phyloP scores from a whole-genome alignment of 2,113 vertebrate species.

The Thalassarche chlororhynchos region DNA sequence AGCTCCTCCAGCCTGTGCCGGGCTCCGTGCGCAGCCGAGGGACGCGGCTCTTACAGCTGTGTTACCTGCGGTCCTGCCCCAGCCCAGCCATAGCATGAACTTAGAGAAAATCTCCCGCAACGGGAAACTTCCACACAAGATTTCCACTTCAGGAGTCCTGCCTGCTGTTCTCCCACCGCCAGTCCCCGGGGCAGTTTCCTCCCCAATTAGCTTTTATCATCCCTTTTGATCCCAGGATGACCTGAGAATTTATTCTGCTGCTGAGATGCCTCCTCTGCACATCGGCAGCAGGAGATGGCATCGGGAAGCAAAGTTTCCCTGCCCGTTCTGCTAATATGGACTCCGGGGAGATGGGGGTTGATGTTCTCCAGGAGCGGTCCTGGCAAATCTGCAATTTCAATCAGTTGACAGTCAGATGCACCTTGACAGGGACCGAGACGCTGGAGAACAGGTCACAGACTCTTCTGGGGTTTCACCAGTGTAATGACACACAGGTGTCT shows the following conservation, averaged over 20 bases:
- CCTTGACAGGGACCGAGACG: fast-evolving
- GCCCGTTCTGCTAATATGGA: background rate
- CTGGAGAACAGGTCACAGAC: background rate
- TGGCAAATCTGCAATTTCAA: background rate
- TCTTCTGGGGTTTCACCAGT: background rate
- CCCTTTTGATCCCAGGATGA: background rate
- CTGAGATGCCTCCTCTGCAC: background rate
- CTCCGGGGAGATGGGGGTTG: background rate
- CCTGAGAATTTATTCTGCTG: background rate
- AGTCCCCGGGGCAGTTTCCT: background rate
- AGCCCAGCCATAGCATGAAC: fast-evolving
- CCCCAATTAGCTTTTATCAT: background rate
- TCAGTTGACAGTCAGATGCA: too few relatives aligned
- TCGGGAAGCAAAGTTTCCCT: background rate
- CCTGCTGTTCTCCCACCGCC: background rate
- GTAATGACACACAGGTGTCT: background rate
- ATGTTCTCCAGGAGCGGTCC: background rate
- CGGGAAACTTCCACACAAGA: background rate
- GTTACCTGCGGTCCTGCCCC: background rate
- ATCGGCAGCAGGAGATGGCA: fast-evolving
- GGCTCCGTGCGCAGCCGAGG: fast-evolving
- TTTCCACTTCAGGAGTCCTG: background rate
- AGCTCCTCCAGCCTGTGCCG: background rate
- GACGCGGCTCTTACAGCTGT: background rate
- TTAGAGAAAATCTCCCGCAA: background rate